These are phyloP conservation scores for Lineus longissimus DNA, from an alignment of 1,140 invertebrate species.

Conservation along the genomic window DNA sequence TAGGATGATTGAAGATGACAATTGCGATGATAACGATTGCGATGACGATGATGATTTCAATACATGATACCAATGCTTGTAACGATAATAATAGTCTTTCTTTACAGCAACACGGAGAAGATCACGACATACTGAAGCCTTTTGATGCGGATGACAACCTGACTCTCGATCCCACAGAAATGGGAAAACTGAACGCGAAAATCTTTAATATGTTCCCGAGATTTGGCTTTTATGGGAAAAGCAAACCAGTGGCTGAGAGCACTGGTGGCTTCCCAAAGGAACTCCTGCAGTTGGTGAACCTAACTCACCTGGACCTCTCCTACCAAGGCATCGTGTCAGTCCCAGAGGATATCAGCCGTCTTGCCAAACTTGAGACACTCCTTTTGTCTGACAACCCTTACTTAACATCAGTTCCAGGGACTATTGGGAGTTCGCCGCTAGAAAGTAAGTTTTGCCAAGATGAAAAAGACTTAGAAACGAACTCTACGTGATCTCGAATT, in stretches of 20 bases:
- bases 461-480: too few relatives aligned
- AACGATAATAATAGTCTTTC: too few relatives aligned
- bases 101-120: conserved; percentile 26
- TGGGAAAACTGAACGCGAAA: conserved; percentile 42
- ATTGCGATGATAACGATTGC: too few relatives aligned
- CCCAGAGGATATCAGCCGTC: conserved; percentile 28
- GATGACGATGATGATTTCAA: too few relatives aligned
- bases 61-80: too few relatives aligned
- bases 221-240: conserved; percentile 23
- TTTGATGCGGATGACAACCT: conserved; percentile 45
- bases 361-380: conserved; percentile 25
- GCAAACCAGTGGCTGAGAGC: too few relatives aligned
- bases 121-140: conserved; percentile 22
- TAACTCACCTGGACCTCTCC: conserved; percentile 27
- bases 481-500: too few relatives aligned
- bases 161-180: conserved; percentile 32
- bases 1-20: too few relatives aligned
- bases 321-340: conserved; percentile 33
- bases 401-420: conserved; percentile 27
- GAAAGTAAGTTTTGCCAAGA: conserved; percentile 24
- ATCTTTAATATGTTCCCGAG: conserved; percentile 40
- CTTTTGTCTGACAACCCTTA: conserved; percentile 32
- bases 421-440: conserved; percentile 28
- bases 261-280: conserved; percentile 27
- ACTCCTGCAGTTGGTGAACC: conserved; percentile 27